Percentiles rank a stretch among this genome's conserved stretches.
phyloP scores from a whole-genome alignment of 30 jellyfish, hydroid and myxozoan species.

The Aurelia sp. region DNA sequence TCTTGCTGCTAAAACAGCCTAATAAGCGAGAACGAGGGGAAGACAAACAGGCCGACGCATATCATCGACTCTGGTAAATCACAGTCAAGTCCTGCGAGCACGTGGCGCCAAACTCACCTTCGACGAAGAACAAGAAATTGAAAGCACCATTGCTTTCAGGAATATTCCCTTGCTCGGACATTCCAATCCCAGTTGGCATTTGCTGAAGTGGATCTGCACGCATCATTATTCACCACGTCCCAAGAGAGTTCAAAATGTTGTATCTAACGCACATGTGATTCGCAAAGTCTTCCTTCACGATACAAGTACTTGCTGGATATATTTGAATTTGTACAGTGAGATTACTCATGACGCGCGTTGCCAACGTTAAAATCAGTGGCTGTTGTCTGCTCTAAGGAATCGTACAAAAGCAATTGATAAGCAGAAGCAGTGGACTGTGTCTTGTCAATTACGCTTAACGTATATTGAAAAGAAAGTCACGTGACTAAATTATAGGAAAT shows the following conservation, averaged over 20 bases:
- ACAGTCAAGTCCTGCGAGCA: not conserved
- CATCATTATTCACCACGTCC: conserved; percentile 10
- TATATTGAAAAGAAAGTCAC: not conserved
- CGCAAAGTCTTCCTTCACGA: not conserved
- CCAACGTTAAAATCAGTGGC: conserved; percentile 25
- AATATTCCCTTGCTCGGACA: not conserved
- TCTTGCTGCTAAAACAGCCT: too few relatives aligned
- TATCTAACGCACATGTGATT: not conserved
- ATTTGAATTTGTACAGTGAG: conserved; percentile 17
- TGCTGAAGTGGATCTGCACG: conserved; percentile 13
- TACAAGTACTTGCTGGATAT: conserved; percentile 9
- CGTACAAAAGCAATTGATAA: not conserved
- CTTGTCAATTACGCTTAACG: too few relatives aligned
- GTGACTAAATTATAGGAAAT: not conserved
- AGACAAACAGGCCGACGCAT: not conserved
- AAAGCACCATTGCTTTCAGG: conserved; percentile 76
- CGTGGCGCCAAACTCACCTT: conserved; percentile 77
- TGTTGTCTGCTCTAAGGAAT: conserved; percentile 34
- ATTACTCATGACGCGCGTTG: conserved; percentile 59
- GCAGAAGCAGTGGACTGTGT: too few relatives aligned
- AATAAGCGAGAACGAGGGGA: not conserved
- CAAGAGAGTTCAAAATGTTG: not conserved
- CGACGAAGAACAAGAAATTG: conserved; percentile 86
- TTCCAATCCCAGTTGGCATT: conserved; percentile 11
- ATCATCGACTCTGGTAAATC: not conserved